phyloP scores from a whole-genome alignment of 2,888 invertebrate genomes.

The Dicyrtomina minuta region DNA sequence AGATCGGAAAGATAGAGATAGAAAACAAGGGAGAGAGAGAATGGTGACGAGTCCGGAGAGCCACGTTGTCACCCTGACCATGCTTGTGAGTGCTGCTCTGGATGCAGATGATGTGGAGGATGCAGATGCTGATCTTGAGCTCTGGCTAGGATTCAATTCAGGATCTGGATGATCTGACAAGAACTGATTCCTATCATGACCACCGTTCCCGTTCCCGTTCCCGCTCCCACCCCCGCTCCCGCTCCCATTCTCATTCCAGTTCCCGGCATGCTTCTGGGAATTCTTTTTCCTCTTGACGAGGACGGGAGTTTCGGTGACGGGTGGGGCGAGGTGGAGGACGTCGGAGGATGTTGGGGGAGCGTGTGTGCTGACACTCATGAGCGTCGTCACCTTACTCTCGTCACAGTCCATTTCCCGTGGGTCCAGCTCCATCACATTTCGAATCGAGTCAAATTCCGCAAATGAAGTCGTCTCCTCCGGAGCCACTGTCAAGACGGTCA shows the following conservation, averaged over 20 bases:
- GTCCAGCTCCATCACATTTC: constrained; percentile 39
- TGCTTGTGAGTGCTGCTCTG: background rate
- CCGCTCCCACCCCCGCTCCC: background rate
- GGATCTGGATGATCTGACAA: constrained; percentile 17
- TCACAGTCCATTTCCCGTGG: constrained; percentile 43
- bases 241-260: background rate
- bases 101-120: background rate
- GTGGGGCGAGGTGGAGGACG: background rate
- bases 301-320: constrained; percentile 18
- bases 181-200: background rate
- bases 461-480: constrained; percentile 47
- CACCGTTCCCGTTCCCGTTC: background rate
- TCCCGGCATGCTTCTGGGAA: background rate
- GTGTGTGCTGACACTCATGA: background rate
- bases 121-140: background rate
- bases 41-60: background rate
- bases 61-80: constrained; percentile 9
- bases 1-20: no score
- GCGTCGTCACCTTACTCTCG: constrained; percentile 8
- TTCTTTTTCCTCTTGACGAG: constrained; percentile 2
- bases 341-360: background rate
- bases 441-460: constrained; percentile 40
- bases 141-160: constrained; percentile 25
- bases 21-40: background rate
- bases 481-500: constrained; percentile 37